Base-by-base conservation (phyloP, 2,888 invertebrate genomes). In the Torymus auratus region DNA sequence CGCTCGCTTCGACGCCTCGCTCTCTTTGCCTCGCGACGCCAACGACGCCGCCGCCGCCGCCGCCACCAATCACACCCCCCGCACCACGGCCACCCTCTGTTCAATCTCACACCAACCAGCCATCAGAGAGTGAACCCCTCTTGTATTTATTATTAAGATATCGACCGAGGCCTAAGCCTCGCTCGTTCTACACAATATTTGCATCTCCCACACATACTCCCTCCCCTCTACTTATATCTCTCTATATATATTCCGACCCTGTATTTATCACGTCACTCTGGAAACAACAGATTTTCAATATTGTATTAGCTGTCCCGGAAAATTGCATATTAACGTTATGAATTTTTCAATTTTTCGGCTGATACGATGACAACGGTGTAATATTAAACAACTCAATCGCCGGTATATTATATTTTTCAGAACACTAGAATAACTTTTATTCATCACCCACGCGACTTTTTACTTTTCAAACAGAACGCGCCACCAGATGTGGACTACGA, bases 61-160 rank as follows among this genome's bases (percentile, higher is more conserved):
- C 65, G 73, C 28, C 41, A 41, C 41, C 41, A 41, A 41, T 41
- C 41, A 41, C 82, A 82, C 83, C 82, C 86, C 85, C 82, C 83
- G 14, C 74, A 7, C 69, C 52, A 41, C 41, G 61, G 55, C 71
- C 74, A 83, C 83, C 86, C 86, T 84, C 85, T 87, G 86, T 89
- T 89, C 88, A 89, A 90, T 89, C 90, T 89, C 88, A 87, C 88
- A 87, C 88, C 88, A 87, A 88, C 84, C 87, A 88, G 85, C 89
- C 88, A 88, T 88, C 89, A 86, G 86, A 86, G 86, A 74, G 65
- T 58, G 74, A 70, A 65, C 68, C 88, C 89, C 88, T 88, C 89
- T 87, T 87, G 88, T 89, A 90, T 90, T 90, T 90, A 90, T 90
- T 90, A 90, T 91, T 90, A 90, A 90, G 90, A 90, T 89, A 91